Conservation (phyloP, 2,113 vertebrate genomes). For the Spermophilus dauricus region DNA sequence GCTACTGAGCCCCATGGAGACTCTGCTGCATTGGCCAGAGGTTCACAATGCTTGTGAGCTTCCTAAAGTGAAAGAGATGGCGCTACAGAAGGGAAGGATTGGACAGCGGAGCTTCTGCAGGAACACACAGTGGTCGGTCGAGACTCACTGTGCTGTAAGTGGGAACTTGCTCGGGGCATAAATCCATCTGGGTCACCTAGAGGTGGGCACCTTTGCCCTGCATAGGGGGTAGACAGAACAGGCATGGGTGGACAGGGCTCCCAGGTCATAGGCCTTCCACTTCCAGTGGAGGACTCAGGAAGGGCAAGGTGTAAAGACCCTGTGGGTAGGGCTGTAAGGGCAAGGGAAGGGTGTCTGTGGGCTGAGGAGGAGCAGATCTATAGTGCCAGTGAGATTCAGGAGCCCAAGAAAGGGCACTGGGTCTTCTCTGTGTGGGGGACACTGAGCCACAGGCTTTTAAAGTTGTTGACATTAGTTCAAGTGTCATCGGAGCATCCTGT, state of each 20-base stretch:
- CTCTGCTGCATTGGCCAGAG: no score
- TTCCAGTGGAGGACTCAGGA: not conserved
- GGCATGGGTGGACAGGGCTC: no score
- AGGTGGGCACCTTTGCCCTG: not conserved
- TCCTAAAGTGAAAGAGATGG: not conserved
- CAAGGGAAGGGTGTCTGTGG: rapidly evolving
- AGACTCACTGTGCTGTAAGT: rapidly evolving
- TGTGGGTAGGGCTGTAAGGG: no score
- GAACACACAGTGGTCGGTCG: no score
- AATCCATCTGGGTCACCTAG: not conserved
- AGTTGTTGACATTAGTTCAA: no score
- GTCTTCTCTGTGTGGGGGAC: not conserved
- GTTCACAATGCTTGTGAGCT: not conserved
- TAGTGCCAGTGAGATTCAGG: not conserved
- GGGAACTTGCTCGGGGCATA: not conserved
- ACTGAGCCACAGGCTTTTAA: not conserved
- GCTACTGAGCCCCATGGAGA: not conserved
- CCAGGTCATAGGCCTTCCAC: not conserved
- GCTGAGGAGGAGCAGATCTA: not conserved
- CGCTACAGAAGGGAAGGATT: rapidly evolving
- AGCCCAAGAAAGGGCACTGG: not conserved
- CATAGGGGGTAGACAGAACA: not conserved
- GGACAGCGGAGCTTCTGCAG: not conserved
- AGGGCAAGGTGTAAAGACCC: not conserved
- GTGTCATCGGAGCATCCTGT: not conserved